Evolutionary conservation across 92 coral and sea anemone species (phyloP), one percentile per base, ranked within the genome.

Genomic region (Blastomussa wellsi): DNA sequence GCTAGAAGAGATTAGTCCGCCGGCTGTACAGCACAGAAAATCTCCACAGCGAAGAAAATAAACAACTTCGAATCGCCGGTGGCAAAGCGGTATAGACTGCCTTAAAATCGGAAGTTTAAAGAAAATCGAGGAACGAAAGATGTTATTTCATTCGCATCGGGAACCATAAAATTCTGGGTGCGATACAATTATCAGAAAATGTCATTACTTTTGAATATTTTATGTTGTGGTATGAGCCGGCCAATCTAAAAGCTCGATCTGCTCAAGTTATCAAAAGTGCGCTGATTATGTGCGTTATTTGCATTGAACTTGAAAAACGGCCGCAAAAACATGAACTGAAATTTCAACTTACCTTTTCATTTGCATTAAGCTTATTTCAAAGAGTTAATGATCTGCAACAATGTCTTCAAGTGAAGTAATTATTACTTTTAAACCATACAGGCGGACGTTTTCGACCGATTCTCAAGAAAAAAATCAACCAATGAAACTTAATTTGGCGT

Each of bases 201-300:
- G 71, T 48, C 90, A 77, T 68, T 64, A 75, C 87, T 66, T 55
- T 91, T 89, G 55, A 92, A 92, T 92, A 51, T 89, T 92, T 92
- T 35, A 92, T 92, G 87, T 75, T 71, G 92, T 80, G 86, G 92
- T 38, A 20, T 36, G 41, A 52, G 32, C 33, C 52, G 17, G 55
- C 95, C 95, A 92, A 92, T 91, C 88, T 49, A 16, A 29, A 71
- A 42, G 62, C 77, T 62, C 22, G n/a, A 76, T 8, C 67, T 49
- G 37, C 35, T 89, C 67, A 72, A 64, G 79, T 82, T 81, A 80
- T 72, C 77, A 59, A 65, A 16, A 39, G 79, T 60, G 14, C 24
- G 44, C 57, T 74, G 80, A 83, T 74, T 83, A 83, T 24, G n/a
- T 29, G 65, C 35, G 10, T 20, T 83, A 83, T 74, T 74, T 83